These are phyloP conservation scores for Propsilocerus akamusi DNA, from an alignment of 1,140 invertebrate genomes.

Conservation along the genomic window DNA sequence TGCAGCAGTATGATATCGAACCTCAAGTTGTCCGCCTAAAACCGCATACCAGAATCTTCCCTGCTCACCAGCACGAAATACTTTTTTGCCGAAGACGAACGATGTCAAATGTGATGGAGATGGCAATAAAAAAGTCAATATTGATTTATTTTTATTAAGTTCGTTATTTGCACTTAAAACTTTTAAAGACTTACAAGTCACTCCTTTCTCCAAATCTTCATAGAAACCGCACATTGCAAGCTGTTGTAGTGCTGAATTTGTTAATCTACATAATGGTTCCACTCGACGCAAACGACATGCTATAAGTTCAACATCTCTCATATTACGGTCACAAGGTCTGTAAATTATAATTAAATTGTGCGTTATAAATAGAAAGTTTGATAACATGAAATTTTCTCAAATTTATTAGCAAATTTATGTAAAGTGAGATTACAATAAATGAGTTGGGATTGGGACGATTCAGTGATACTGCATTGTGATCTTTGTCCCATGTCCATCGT, in stretches of 20 bases:
- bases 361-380: background rate
- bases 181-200: conserved; percentile 43
- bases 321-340: conserved; percentile 51
- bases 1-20: conserved; percentile 33
- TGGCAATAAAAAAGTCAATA: background rate
- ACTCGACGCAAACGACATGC: conserved; percentile 36
- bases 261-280: conserved; percentile 45
- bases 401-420: conserved; percentile 8
- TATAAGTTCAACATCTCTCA: conserved; percentile 47
- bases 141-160: background rate
- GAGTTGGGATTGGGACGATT: conserved; percentile 13
- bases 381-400: background rate
- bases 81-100: conserved; percentile 34
- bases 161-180: background rate
- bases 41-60: conserved; percentile 64
- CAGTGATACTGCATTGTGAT: conserved; percentile 13
- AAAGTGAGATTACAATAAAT: conserved; percentile 15
- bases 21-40: conserved; percentile 47
- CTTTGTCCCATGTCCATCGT: conserved; percentile 16
- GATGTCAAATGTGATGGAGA: too few relatives aligned
- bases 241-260: conserved; percentile 50
- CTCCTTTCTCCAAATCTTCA: conserved; percentile 58
- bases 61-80: conserved; percentile 57
- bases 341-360: conserved; percentile 15
- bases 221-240: conserved; percentile 52